A percentile compares a stretch with the other conserved stretches of the same genome.
Conservation (phyloP, 2,888 invertebrate species). For the Conus canariensis region DNA sequence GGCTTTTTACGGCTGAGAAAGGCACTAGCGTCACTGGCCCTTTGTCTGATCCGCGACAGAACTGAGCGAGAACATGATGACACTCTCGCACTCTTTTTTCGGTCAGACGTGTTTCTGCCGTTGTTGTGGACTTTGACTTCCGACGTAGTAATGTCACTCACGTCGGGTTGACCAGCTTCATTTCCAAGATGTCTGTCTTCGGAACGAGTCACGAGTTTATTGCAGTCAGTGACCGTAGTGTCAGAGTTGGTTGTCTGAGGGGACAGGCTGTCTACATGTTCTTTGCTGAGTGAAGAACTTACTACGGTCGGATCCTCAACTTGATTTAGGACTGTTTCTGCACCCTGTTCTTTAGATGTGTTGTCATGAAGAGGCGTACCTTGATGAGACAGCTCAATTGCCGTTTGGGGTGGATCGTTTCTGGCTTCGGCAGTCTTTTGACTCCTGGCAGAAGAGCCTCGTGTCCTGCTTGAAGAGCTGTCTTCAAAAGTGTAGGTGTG, state of each 20-base stretch:
- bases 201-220: no score
- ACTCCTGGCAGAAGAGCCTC: background rate
- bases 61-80: conserved; percentile 35
- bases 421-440: background rate
- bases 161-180: no score
- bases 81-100: background rate
- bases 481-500: background rate
- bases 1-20: background rate
- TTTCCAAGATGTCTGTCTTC: no score
- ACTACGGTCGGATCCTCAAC: background rate
- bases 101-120: background rate
- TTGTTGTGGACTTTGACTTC: no score
- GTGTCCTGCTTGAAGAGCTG: background rate
- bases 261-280: background rate
- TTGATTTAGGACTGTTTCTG: background rate
- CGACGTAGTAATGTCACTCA: no score
- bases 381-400: background rate
- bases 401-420: background rate
- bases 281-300: background rate
- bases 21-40: background rate
- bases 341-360: background rate
- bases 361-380: background rate
- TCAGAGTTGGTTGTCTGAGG: background rate
- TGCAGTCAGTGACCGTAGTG: no score
- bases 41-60: background rate